Evolutionary conservation across 2,888 invertebrate genomes (phyloP).

Genomic region (Leptothorax acervorum): DNA sequence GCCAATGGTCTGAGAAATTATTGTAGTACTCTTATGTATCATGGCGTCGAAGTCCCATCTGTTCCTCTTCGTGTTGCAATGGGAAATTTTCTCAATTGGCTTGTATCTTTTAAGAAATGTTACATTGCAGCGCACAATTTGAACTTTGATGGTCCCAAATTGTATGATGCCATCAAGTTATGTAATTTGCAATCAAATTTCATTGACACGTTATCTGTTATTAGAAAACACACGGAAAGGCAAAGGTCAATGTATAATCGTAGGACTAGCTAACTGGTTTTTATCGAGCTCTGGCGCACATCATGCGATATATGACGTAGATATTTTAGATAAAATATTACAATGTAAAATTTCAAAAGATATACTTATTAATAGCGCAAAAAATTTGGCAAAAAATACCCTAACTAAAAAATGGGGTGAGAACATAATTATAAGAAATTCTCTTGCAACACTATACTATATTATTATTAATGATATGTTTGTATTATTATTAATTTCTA

Average conservation of each 20-base stretch:
- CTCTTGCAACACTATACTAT: too few relatives aligned
- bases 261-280: too few relatives aligned
- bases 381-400: too few relatives aligned
- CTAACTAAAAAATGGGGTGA: too few relatives aligned
- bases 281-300: too few relatives aligned
- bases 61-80: constrained; percentile 7
- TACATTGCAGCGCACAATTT: background rate
- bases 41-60: background rate
- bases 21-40: background rate
- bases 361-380: too few relatives aligned
- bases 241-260: background rate
- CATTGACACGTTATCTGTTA: background rate
- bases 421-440: too few relatives aligned
- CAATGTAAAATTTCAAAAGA: too few relatives aligned
- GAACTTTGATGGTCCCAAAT: background rate
- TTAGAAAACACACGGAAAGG: background rate
- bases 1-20: background rate
- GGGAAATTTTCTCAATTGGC: constrained; percentile 1
- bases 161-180: background rate
- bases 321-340: too few relatives aligned
- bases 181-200: background rate
- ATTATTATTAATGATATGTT: too few relatives aligned
- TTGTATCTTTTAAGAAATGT: background rate
- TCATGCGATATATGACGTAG: too few relatives aligned
- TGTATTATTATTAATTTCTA: too few relatives aligned